Evolutionary conservation across 2,888 invertebrate species (phyloP).

Genomic region (Schizaphis graminum): DNA sequence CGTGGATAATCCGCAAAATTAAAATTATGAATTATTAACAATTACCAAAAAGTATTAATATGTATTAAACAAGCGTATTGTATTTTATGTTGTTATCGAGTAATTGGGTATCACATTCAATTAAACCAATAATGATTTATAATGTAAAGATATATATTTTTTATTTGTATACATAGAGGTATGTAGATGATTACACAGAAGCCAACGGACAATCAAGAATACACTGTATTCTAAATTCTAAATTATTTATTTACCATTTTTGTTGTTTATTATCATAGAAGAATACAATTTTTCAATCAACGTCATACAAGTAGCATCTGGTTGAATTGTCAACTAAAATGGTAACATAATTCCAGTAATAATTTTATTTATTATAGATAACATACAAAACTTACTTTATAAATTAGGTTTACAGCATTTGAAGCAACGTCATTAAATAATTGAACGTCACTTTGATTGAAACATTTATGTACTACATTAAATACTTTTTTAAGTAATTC

Average conservation of each 20-base stretch:
- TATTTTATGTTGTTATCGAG: no score
- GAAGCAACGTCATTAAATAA: slow-evolving; percentile 76
- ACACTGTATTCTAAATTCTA: neutral
- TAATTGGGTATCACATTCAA: no score
- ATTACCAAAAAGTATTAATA: no score
- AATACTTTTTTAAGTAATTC: slow-evolving; percentile 74
- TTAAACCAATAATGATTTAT: no score
- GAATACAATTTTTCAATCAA: slow-evolving; percentile 69
- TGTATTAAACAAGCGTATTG: no score
- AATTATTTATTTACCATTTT: slow-evolving; percentile 66
- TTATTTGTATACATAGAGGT: no score
- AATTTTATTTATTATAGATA: neutral
- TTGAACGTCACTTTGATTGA: slow-evolving; percentile 71
- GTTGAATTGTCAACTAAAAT: slow-evolving; percentile 75
- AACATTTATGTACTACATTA: slow-evolving; percentile 73
- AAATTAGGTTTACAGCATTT: slow-evolving; percentile 76
- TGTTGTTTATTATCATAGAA: slow-evolving; percentile 68
- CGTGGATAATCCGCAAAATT: no score
- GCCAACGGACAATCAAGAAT: no score
- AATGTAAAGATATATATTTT: no score
- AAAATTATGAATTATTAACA: no score
- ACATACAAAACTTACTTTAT: slow-evolving; percentile 57
- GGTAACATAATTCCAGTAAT: slow-evolving; percentile 12
- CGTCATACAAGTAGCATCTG: slow-evolving; percentile 72
- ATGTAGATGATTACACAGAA: no score